phyloP scores from a whole-genome alignment of 1,140 invertebrate genomes.

The Ceratitis capitata region DNA sequence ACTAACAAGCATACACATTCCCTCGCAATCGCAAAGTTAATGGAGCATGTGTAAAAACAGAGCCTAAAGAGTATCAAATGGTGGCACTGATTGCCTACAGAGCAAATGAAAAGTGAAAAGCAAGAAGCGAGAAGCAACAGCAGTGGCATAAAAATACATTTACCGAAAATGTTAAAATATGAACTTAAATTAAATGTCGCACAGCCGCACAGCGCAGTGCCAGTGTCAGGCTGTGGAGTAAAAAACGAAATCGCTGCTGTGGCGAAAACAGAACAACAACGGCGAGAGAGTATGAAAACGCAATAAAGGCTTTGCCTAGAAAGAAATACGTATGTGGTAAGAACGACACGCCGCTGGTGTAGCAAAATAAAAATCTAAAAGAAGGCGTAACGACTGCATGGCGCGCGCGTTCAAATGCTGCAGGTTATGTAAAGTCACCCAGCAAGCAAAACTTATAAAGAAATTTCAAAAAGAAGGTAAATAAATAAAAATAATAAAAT shows the following conservation, averaged over 20 bases:
- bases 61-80: neutral
- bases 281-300: neutral
- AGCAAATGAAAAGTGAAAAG: neutral
- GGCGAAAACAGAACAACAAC: neutral
- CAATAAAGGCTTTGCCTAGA: too few species aligned
- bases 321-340: neutral
- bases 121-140: neutral
- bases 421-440: neutral
- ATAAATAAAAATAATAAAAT: too few species aligned
- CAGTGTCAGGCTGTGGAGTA: too few species aligned
- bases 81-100: neutral
- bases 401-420: neutral
- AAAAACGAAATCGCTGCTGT: neutral
- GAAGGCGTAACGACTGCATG: too few species aligned
- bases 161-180: neutral
- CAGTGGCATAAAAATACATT: too few species aligned
- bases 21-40: too few species aligned
- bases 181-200: conserved; percentile 22
- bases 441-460: too few species aligned
- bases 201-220: neutral
- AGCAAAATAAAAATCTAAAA: too few species aligned
- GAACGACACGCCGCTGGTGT: neutral
- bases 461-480: too few species aligned
- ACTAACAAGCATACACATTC: too few species aligned
- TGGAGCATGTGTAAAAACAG: neutral